A percentile compares a stretch with the other conserved stretches of the same genome.
Conservation (phyloP, 1,140 invertebrate species). For the Asbolus verrucosus region DNA sequence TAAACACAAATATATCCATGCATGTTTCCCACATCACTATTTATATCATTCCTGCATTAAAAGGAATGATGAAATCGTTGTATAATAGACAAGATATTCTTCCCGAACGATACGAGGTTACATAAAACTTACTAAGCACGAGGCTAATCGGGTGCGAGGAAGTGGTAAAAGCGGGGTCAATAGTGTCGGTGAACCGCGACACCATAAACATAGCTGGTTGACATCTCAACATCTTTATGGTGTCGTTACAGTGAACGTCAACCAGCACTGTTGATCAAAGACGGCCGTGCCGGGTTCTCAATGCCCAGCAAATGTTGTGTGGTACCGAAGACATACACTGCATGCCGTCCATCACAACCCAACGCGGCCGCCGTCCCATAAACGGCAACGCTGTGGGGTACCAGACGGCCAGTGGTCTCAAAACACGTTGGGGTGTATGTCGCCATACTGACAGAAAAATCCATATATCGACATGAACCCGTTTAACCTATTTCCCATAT, state of each 20-base stretch:
- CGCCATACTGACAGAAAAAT: neutral
- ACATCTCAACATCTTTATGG: slow-evolving; percentile 53
- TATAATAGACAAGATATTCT: too few species aligned
- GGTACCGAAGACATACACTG: slow-evolving; percentile 37
- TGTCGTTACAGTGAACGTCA: slow-evolving; percentile 47
- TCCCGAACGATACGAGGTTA: neutral
- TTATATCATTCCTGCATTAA: neutral
- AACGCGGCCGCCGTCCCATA: slow-evolving; percentile 28
- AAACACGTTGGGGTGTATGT: neutral
- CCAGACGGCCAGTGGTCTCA: slow-evolving; percentile 7
- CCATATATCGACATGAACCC: neutral
- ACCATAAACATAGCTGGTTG: slow-evolving; percentile 49
- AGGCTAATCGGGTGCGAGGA: slow-evolving; percentile 45
- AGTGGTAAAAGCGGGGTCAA: slow-evolving; percentile 46
- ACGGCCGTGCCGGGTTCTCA: slow-evolving; percentile 38
- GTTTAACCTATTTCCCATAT: too few species aligned
- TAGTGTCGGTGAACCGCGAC: slow-evolving; percentile 50
- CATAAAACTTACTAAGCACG: slow-evolving; percentile 24
- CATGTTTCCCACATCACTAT: neutral
- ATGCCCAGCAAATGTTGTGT: slow-evolving; percentile 23
- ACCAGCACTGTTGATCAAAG: slow-evolving; percentile 39
- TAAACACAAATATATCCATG: slow-evolving; percentile 33
- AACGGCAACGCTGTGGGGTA: slow-evolving; percentile 35
- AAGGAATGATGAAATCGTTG: too few species aligned
- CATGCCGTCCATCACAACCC: slow-evolving; percentile 43